Base-by-base conservation (phyloP, 2,888 invertebrate genomes). In the Yponomeuta sedellus region DNA sequence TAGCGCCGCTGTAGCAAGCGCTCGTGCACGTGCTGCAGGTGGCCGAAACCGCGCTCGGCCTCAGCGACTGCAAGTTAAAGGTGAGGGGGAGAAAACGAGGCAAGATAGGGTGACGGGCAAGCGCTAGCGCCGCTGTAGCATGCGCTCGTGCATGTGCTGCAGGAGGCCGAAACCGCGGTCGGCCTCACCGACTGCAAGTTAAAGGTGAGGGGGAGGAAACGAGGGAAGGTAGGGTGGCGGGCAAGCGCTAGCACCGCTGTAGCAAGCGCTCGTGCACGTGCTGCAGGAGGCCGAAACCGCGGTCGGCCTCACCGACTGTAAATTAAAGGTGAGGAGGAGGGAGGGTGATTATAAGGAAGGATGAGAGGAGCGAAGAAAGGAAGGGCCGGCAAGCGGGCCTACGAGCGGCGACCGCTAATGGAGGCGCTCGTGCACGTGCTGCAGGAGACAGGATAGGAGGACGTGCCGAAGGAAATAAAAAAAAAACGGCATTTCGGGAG, bases 111-210 rank as follows among this genome's bases (percentile, higher is more conserved):
- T 34, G 34, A 34, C 75, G 91, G 65, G 88, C 91, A 12, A 87
- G 89, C 69, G 92, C 92, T n/a, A 10, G 88, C 91, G 34, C 91
- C 92, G 25, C 76, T 92, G 75, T 88, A 92, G 82, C 92, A 92
- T 86, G 94, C 97, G 2, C 92, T 98, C 71, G 97, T 98, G 20
- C 96, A 96, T 77, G 94, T 98, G 78, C 94, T 98, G 69, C 95
- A 97, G 91, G 97, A 97, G 86, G 97, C 97, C 72, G 97, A 97
- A 77, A 97, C 97, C 76, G 95, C 96, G 61, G 89, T 98, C 71
- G 92, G 92, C 75, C 86, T 92, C 65, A 92, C 91, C 70, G 92
- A 92, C 76, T 92, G 92, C 78, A 92, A 92, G 81, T 76, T 92
- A 52, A 92, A 92, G 85, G 92, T 91, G 78, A 64, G 20, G 8